Percentiles rank a stretch among this genome's conserved stretches.
phyloP scores from a whole-genome alignment of 37 sponge, comb jelly and placozoan species.

The Spongilla lacustris region DNA sequence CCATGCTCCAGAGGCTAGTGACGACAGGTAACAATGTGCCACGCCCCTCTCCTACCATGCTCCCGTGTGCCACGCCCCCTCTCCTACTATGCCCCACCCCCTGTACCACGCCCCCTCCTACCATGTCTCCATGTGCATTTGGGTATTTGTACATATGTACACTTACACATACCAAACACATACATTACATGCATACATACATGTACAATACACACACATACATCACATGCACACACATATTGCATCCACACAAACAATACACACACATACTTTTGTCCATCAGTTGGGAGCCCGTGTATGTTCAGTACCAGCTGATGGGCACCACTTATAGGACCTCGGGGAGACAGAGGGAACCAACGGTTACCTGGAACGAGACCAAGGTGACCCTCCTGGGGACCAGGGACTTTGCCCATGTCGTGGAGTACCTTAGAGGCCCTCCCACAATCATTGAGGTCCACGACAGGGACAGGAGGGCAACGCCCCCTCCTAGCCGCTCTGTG shows the following conservation, averaged over 20 bases:
- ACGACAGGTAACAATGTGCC: neutral
- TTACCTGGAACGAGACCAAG: constrained; percentile 60
- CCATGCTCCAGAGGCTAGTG: neutral
- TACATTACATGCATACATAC: no score
- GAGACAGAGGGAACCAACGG: constrained; percentile 27
- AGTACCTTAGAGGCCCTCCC: constrained; percentile 90
- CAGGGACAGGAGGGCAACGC: constrained; percentile 52
- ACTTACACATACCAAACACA: no score
- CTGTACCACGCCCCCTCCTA: neutral
- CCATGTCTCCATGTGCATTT: no score
- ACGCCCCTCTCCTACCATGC: no score
- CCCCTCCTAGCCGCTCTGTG: constrained; percentile 20
- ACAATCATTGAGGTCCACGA: constrained; percentile 85
- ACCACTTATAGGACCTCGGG: constrained; percentile 35
- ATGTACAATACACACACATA: no score
- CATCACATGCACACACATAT: neutral
- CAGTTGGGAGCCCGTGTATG: constrained; percentile 79
- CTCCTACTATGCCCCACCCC: neutral
- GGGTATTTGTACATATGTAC: no score
- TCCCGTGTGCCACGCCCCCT: no score
- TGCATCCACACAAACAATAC: no score
- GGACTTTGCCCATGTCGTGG: constrained; percentile 49
- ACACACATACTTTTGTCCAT: neutral
- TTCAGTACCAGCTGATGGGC: constrained; percentile 61
- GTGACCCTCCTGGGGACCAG: constrained; percentile 81